Base-by-base conservation (phyloP, 2,797 vertebrate species). In the Halcyon chelicuti region DNA sequence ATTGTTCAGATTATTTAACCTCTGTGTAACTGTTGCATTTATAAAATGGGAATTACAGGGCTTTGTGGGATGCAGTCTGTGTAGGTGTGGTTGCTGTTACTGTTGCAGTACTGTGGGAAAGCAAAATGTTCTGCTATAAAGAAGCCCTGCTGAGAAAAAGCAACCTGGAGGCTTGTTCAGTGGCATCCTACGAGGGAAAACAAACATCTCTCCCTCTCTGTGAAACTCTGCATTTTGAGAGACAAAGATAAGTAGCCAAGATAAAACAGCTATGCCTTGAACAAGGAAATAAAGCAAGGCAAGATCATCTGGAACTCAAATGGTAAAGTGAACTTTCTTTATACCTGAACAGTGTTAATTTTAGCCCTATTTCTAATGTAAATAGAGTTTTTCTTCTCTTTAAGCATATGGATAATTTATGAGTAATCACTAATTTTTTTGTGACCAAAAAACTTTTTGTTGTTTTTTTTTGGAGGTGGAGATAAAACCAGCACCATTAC, bases 1-100 rank as follows among this genome's bases (percentile, higher is more conserved):
- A 33, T 76, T 73, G n/a, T 86, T 86, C 76, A 81, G 76, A 72
- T 86, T 86, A 66, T 77, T 93, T 90, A 81, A 86, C 47, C 47
- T 90, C 75, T 62, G 42, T 62, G 58, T 90, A 72, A 81, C 62
- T 67, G 71, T 47, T 86, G 71, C 54, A 29, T 81, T 90, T 93
- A 40, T 67, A 61, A 60, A 86, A 62, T 23, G n/a, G 29, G 72
- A 72, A 82, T 86, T 72, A 46, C 11, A 57, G 54, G 47, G 37
- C 47, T 90, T 54, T 25, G 29, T 67, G 71, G 54, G 65, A 46
- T 77, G 37, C 28, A 44, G 47, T 62, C 37, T 81, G 25, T 29
- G 14, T 68, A 37, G 19, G 19, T 87, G 39, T 39, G 39, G 62
- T 79, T 74, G 73, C 55, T 91, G 55, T 58, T 68, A 63, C 61